Evolutionary conservation across 2,888 invertebrate species (phyloP), one percentile per base, ranked within the genome.

Genomic region (Lepidocyrtinus sp.): DNA sequence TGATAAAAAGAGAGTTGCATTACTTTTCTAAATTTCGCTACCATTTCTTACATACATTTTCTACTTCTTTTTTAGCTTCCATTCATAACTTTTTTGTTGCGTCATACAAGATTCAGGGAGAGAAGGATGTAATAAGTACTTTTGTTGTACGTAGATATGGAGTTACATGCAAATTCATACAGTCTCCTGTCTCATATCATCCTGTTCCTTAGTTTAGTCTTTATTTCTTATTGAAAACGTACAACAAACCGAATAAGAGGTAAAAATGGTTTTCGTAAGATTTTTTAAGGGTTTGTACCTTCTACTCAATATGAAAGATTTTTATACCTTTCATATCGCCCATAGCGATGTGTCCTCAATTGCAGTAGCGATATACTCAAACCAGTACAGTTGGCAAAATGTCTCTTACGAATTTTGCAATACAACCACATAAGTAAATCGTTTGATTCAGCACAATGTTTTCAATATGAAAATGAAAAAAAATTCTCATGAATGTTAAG

Each of bases 271-370:
- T n/a, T n/a, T n/a, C n/a, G n/a, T n/a, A n/a, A n/a, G n/a, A n/a
- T n/a, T n/a, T n/a, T n/a, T n/a, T n/a, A n/a, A n/a, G n/a, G n/a
- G n/a, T n/a, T n/a, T n/a, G n/a, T n/a, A n/a, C n/a, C n/a, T n/a
- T n/a, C n/a, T n/a, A n/a, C 55, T n/a, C 55, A 55, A 55, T 55
- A 55, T 55, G 24, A 69, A 19, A 3, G 12, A 55, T 50, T 69
- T 69, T 69, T 69, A 55, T 15, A 50, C 69, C 25, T 70, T 70
- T 61, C 3, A 9, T 17, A 70, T 70, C 61, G 70, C 70, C 70
- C 61, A 70, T 61, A 70, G 70, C 70, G 71, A 71, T 62, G 62
- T 71, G 61, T 45, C 63, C 63, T 45, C 36, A 27, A 71, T 71
- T 71, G 62, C 24, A 62, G n/a, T n/a, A n/a, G n/a, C n/a, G n/a